phyloP scores from a whole-genome alignment of 1,140 invertebrate genomes.

The Olivierus martensii region DNA sequence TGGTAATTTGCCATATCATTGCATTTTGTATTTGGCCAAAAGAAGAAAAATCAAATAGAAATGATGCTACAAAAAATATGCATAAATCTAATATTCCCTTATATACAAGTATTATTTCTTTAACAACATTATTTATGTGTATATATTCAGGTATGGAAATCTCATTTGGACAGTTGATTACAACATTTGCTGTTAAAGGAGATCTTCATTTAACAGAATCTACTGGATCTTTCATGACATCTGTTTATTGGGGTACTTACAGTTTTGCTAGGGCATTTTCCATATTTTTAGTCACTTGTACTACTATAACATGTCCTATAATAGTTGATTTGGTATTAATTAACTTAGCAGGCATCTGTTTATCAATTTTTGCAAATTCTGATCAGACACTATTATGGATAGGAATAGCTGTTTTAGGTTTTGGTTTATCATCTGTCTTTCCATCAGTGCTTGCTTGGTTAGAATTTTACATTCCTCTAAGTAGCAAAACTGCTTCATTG shows the following conservation, averaged over 20 bases:
- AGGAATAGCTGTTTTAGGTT: constrained; percentile 31
- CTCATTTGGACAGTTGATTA: constrained; percentile 33
- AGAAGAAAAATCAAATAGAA: not conserved
- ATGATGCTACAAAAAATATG: not conserved
- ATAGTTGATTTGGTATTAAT: constrained; percentile 28
- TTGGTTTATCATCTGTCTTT: constrained; percentile 38
- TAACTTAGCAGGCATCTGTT: constrained; percentile 19
- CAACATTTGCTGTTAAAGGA: constrained; percentile 30
- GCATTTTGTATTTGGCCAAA: not conserved
- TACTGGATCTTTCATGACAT: constrained; percentile 30
- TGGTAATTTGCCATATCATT: not conserved
- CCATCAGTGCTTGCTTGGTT: constrained; percentile 36
- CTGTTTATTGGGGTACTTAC: constrained; percentile 37
- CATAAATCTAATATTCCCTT: not conserved
- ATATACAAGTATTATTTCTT: not conserved
- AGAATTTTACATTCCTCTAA: constrained; percentile 34
- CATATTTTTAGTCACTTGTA: constrained; percentile 32
- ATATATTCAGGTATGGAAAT: constrained; percentile 34
- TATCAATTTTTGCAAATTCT: constrained; percentile 11
- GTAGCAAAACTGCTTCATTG: constrained; percentile 34
- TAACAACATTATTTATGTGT: constrained; percentile 28
- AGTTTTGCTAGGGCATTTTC: constrained; percentile 33
- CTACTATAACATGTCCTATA: constrained; percentile 30
- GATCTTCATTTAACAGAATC: constrained; percentile 26
- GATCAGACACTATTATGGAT: constrained; percentile 29